Evolutionary conservation across 1,140 invertebrate species (phyloP), one percentile per base, ranked within the genome.

Genomic region (Polypedilum pembai): DNA sequence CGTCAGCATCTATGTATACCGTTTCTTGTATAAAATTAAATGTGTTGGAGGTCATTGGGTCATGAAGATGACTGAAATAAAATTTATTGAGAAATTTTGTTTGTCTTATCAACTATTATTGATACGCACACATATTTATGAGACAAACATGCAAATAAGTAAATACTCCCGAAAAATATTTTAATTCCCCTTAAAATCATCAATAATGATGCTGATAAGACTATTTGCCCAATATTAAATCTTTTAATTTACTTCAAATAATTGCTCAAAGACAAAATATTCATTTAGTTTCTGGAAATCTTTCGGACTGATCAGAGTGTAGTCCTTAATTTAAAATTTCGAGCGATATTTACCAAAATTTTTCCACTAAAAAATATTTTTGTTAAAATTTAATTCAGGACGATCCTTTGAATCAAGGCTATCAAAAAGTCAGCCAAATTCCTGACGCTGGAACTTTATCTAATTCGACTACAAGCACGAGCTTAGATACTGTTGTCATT

Each of bases 401-500:
- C 4, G 69, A 76, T 73, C 74, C 75, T 12, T n/a, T 41, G 20
- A 40, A 73, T 20, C 74, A 56, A 21, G 80, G 80, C 65, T 82
- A 82, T 76, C 77, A 78, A 41, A 79, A 81, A 21, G 81, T 82
- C 74, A 74, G 76, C 15, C 15, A 56, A 41, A 41, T 17, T 69
- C 17, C 65, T 20, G 65, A 21, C 20, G 65, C 7, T 69, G 65
- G 65, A 18, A 63, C 79, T 56, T 72, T 82, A 21, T 81, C 81
- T 18, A 77, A 78, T 74, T 82, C 81, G 73, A 82, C 82, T 41
- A 82, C 81, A 73, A 80, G 79, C 69, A 82, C 81, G 24, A 82
- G 81, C 74, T 77, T 82, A 76, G 81, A 82, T 77, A 82, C 81
- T 77, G 80, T 82, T 74, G 65, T 82, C 12, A 79, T 79, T 7